phyloP scores from a whole-genome alignment of 2,797 vertebrate species.

The Paratrypauchen microcephalus region DNA sequence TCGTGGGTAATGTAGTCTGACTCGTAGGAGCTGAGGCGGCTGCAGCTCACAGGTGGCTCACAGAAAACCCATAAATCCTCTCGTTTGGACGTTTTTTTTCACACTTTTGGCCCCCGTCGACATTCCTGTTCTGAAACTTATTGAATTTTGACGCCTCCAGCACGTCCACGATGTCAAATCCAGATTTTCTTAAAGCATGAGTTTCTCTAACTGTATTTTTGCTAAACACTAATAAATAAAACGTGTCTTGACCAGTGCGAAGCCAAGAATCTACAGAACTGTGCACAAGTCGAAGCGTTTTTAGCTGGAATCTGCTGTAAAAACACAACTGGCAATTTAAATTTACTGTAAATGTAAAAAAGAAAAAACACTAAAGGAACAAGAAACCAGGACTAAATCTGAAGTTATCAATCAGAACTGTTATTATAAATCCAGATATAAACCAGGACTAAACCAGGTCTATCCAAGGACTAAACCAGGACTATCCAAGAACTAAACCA shows the following conservation, averaged over 20 bases:
- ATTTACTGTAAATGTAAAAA: no score
- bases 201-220: conserved; percentile 10
- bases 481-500: no score
- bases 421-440: no score
- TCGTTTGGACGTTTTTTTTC: neutral
- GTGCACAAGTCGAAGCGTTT: neutral
- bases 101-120: neutral
- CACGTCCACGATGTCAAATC: conserved; percentile 24
- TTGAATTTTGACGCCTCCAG: neutral
- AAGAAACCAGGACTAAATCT: no score
- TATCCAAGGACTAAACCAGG: no score
- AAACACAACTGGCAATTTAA: neutral
- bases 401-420: no score
- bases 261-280: neutral
- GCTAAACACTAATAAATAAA: conserved; percentile 36
- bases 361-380: no score
- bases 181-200: conserved; percentile 11
- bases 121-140: conserved; percentile 4
- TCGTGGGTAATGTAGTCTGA: neutral
- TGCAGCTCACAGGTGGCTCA: neutral
- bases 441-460: no score
- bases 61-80: neutral
- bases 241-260: conserved; percentile 4
- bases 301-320: neutral
- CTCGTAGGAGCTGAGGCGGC: neutral